Conservation (phyloP, 2,113 vertebrate genomes). For the Sceloporus tristichus region DNA sequence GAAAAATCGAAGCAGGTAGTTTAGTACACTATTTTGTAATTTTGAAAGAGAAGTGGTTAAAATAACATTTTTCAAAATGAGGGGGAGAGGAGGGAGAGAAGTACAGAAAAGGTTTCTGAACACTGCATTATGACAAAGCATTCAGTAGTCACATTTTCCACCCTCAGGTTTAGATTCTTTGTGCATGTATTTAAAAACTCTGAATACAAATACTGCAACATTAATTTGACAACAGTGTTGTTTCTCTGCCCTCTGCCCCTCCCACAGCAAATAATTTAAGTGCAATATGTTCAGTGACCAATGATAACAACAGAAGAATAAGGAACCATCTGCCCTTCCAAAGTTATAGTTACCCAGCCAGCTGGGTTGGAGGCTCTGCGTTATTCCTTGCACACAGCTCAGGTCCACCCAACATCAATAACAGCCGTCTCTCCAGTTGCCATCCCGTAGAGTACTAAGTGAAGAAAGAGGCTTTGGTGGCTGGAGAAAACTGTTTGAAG, state of each 20-base stretch:
- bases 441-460: constrained; percentile 91
- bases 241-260: constrained; percentile 16
- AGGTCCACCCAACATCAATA: constrained; percentile 82
- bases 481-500: constrained; percentile 88
- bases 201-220: constrained; percentile 69
- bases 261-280: constrained; percentile 71
- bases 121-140: constrained; percentile 69
- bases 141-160: constrained; percentile 59
- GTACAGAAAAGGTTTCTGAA: constrained; percentile 65
- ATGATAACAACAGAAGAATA: constrained; percentile 71
- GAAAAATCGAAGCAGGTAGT: constrained; percentile 75
- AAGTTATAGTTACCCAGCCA: constrained; percentile 87
- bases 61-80: constrained; percentile 36
- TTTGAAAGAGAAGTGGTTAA: constrained; percentile 63
- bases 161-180: constrained; percentile 67
- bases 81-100: constrained; percentile 50
- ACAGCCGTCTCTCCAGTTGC: constrained; percentile 97
- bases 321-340: constrained; percentile 59
- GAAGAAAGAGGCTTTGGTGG: constrained; percentile 94
- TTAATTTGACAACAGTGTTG: constrained; percentile 68
- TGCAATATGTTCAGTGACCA: constrained; percentile 73
- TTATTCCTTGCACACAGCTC: constrained; percentile 50
- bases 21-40: constrained; percentile 61
- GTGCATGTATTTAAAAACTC: constrained; percentile 68
- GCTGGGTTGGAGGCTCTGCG: constrained; percentile 84